Conservation (phyloP, 1,140 invertebrate genomes). For the Drosophila micromelanica region DNA sequence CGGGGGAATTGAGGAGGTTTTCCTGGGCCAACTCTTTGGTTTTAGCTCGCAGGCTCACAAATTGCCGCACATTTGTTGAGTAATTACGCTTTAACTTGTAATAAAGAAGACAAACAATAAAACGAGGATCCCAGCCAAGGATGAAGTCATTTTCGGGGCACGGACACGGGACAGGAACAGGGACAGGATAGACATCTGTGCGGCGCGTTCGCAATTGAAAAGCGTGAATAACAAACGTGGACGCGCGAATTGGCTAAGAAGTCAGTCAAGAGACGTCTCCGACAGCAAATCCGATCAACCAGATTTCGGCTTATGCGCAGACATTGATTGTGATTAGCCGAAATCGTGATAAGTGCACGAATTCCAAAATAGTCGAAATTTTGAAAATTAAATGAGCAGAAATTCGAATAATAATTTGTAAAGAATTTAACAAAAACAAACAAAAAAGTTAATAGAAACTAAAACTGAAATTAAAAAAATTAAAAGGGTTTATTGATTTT, state of each 20-base stretch:
- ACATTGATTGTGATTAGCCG: slow-evolving; percentile 4
- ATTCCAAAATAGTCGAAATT: too few species aligned
- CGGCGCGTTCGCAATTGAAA: slow-evolving; percentile 80
- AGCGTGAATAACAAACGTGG: slow-evolving; percentile 82
- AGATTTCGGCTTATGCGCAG: slow-evolving; percentile 47
- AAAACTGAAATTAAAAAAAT: too few species aligned
- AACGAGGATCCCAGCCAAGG: slow-evolving; percentile 62
- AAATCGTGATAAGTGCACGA: not conserved
- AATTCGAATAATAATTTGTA: too few species aligned
- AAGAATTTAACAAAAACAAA: too few species aligned
- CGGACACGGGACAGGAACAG: not conserved
- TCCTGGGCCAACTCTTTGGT: not conserved
- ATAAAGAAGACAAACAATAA: slow-evolving; percentile 83
- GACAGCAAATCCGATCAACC: slow-evolving; percentile 24
- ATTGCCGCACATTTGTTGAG: slow-evolving; percentile 82
- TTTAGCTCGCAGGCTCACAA: slow-evolving; percentile 58
- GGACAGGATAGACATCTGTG: slow-evolving; percentile 50
- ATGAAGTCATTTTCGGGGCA: slow-evolving; percentile 7
- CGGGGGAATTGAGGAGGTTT: not conserved
- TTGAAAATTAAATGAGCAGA: too few species aligned
- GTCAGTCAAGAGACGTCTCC: slow-evolving; percentile 44
- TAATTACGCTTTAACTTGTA: slow-evolving; percentile 83
- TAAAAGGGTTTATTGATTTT: too few species aligned
- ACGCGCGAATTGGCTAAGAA: slow-evolving; percentile 78
- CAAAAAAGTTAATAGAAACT: too few species aligned